Evolutionary conservation across 2,113 vertebrate genomes (phyloP).

Genomic region (Ageneiosus marmoratus): DNA sequence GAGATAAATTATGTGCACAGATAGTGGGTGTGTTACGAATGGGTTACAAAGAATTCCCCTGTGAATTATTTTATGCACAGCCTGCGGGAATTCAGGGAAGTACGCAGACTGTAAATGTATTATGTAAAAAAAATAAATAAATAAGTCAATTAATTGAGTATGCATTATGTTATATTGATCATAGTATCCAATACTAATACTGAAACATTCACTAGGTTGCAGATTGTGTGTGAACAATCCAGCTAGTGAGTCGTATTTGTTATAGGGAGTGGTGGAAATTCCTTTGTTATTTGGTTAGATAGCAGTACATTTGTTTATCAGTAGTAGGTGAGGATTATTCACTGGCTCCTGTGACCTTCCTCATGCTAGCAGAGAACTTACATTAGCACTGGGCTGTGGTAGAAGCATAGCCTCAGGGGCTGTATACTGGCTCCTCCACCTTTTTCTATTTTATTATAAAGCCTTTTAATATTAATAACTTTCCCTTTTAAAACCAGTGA

Average conservation of each 20-base stretch:
- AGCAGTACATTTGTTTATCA: constrained; percentile 13
- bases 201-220: neutral
- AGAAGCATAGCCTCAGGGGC: constrained; percentile 9
- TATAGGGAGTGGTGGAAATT: neutral
- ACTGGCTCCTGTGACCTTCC: constrained; percentile 1
- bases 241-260: neutral
- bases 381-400: constrained; percentile 30
- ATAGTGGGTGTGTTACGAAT: neutral
- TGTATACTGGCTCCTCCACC: constrained; percentile 1
- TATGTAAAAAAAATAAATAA: neutral
- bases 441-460: neutral
- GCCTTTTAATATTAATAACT: neutral
- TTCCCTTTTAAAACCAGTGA: constrained; percentile 29
- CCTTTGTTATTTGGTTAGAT: neutral
- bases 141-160: neutral
- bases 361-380: constrained; percentile 9
- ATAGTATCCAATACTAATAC: neutral
- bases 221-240: neutral
- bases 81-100: neutral
- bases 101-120: too few species aligned
- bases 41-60: neutral
- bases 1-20: neutral
- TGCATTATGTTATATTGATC: neutral
- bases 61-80: neutral
- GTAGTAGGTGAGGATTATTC: neutral